Evolutionary conservation across 2,888 invertebrate genomes (phyloP), one percentile per base, ranked within the genome.

Genomic region (Acrobasis suavella): DNA sequence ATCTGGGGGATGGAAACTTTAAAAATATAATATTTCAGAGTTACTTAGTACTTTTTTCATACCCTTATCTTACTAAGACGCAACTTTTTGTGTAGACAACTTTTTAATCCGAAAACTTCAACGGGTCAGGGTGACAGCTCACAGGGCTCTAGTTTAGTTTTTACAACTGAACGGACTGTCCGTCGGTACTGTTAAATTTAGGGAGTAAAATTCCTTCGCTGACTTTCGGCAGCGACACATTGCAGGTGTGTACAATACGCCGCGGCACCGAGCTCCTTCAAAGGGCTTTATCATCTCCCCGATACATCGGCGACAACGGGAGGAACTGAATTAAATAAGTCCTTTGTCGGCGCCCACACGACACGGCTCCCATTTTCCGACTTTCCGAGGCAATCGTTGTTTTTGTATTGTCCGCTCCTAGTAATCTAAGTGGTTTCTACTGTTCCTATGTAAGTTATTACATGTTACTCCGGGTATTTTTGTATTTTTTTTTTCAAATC

Each of bases 321-420:
- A 50, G 50, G 10, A 52, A 52, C 52, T 32, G 52, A 52, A 52
- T 52, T 52, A 52, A 52, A 52, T n/a, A 32, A 52, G 32, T 32
- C 52, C 52, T 52, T 52, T 52, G 52, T 52, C 52, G 52, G 52
- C 12, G 8, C 6, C 52, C n/a, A 22, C n/a, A 32, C 8, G 12
- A 52, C 50, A 22, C 32, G 52, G 2, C 32, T 32, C 32, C 32
- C 0, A 7, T 32, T 32, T 12, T 51, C 17, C 17, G 5, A 51
- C 32, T 52, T 52, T 22, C 37, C 32, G 14, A 52, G 37, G 14
- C 37, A 52, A 52, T 32, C 32, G 14, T 22, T 22, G 52, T 52
- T 52, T 52, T 52, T 32, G 52, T 52, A 32, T 52, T 52, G 50
- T 51, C 17, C 17, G 50, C 10, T 51, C 1, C 50, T 51, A 17